Conservation (phyloP, 2,797 vertebrate genomes). For the Epinephelus malabaricus region DNA sequence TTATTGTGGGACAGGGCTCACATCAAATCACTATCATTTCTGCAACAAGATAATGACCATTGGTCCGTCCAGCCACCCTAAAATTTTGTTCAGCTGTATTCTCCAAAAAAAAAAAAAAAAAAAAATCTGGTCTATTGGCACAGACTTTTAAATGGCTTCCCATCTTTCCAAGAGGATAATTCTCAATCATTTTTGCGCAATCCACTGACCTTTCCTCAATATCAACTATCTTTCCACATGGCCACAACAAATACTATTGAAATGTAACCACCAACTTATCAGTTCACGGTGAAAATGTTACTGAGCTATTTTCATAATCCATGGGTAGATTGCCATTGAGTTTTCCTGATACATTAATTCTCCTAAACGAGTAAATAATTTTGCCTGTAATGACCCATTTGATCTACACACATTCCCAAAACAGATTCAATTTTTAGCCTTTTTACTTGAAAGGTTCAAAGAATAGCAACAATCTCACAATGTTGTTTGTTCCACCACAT, state of each 20-base stretch:
- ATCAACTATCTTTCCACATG: neutral
- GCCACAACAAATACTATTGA: neutral
- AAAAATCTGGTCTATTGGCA: neutral
- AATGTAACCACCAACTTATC: neutral
- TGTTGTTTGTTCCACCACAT: neutral
- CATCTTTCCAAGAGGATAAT: neutral
- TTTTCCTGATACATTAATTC: neutral
- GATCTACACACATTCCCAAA: neutral
- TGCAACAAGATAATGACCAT: neutral
- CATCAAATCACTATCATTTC: slow-evolving; percentile 6
- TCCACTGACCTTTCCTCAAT: neutral
- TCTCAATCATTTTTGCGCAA: neutral
- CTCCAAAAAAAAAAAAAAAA: neutral
- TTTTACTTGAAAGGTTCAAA: neutral
- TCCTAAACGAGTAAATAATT: neutral
- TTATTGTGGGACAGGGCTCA: neutral
- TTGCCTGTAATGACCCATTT: slow-evolving; percentile 4
- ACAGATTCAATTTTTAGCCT: neutral
- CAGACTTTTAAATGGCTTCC: neutral
- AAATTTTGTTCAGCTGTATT: neutral
- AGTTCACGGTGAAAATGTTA: neutral
- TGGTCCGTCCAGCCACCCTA: neutral
- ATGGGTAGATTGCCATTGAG: neutral
- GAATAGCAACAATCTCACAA: neutral
- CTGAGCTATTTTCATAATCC: neutral